Evolutionary conservation across 2,888 invertebrate genomes (phyloP).

Genomic region (Epinotia brunnichana): DNA sequence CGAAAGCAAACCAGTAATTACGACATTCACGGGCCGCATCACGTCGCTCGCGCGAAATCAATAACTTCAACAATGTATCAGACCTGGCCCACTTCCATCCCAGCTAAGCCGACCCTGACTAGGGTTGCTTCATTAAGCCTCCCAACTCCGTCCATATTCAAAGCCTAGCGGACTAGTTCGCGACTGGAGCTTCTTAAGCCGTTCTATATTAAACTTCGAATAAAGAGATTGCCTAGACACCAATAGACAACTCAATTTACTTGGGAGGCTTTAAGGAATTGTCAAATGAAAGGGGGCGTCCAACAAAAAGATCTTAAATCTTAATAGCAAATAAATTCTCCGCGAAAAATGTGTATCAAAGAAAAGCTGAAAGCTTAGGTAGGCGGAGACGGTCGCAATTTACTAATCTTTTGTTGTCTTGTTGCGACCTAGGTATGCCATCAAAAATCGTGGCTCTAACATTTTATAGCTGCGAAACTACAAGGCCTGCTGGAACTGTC

Average conservation of each 20-base stretch:
- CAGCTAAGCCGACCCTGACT: slow-evolving; percentile 46
- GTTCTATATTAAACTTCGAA: slow-evolving; percentile 31
- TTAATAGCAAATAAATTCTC: slow-evolving; percentile 31
- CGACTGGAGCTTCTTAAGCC: slow-evolving; percentile 36
- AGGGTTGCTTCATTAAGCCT: slow-evolving; percentile 37
- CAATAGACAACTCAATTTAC: slow-evolving; percentile 19
- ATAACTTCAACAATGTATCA: slow-evolving; percentile 53
- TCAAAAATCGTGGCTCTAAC: neutral
- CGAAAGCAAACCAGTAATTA: slow-evolving; percentile 29
- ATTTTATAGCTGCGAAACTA: neutral
- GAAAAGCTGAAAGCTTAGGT: slow-evolving; percentile 26
- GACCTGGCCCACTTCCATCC: slow-evolving; percentile 53
- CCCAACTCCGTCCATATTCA: slow-evolving; percentile 35
- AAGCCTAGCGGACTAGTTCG: slow-evolving; percentile 38
- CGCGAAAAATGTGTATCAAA: slow-evolving; percentile 23
- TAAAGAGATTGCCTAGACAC: slow-evolving; percentile 20
- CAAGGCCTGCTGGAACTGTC: neutral
- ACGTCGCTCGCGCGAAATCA: slow-evolving; percentile 50
- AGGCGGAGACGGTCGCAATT: slow-evolving; percentile 22
- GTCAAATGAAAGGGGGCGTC: slow-evolving; percentile 27
- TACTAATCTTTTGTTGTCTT: slow-evolving; percentile 33
- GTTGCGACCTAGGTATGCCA: slow-evolving; percentile 7
- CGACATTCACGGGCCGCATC: slow-evolving; percentile 38
- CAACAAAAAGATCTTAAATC: slow-evolving; percentile 36
- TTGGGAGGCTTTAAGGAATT: slow-evolving; percentile 21